phyloP scores from a whole-genome alignment of 2,888 invertebrate genomes.

The Philaethria dido region DNA sequence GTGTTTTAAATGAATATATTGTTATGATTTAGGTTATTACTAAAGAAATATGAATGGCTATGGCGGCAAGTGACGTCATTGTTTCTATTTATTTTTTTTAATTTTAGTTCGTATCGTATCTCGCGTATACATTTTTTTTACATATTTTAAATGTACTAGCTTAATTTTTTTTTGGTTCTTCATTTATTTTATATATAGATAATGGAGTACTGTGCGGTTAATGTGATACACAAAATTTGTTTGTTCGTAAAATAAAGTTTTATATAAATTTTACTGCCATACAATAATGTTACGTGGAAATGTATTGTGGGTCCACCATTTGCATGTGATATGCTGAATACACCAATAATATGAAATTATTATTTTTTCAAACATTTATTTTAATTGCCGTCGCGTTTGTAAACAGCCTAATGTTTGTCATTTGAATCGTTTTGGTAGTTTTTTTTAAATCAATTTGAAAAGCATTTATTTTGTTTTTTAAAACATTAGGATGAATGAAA shows the following conservation, averaged over 20 bases:
- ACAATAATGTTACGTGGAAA: slow-evolving; percentile 9
- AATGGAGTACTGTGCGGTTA: not conserved
- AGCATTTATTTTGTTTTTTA: not conserved
- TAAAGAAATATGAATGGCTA: not conserved
- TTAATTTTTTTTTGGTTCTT: not conserved
- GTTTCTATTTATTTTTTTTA: not conserved
- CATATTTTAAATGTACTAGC: not conserved
- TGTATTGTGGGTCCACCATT: slow-evolving; percentile 19
- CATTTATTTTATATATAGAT: not conserved
- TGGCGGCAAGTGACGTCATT: not conserved
- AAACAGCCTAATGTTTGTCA: slow-evolving; percentile 10
- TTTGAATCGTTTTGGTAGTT: too few relatives aligned
- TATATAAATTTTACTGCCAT: slow-evolving; percentile 13
- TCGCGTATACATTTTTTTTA: not conserved
- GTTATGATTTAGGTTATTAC: not conserved
- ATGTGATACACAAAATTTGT: slow-evolving; percentile 8
- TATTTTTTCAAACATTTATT: not conserved
- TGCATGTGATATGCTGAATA: slow-evolving; percentile 4
- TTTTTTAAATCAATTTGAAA: not conserved
- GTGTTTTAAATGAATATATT: not conserved
- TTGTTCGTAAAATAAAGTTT: slow-evolving; percentile 3
- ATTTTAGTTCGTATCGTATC: not conserved
- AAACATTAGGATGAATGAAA: not conserved
- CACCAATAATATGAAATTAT: not conserved
- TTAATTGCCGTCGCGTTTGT: not conserved